These are phyloP conservation scores for Carassius gibelio DNA, from an alignment of 2,113 vertebrate genomes.

Conservation along the genomic window DNA sequence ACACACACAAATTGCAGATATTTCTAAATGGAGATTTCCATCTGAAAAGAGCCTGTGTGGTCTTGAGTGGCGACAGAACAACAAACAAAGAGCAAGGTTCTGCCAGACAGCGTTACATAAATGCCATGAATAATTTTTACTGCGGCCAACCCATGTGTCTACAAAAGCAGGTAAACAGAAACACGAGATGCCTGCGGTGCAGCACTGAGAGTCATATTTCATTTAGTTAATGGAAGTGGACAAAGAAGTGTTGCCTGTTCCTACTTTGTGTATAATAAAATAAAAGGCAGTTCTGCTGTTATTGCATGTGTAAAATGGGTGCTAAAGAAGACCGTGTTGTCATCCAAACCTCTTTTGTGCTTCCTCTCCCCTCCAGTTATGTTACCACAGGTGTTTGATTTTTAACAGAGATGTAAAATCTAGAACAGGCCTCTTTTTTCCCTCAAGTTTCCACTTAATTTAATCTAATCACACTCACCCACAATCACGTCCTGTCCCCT, in stretches of 20 bases:
- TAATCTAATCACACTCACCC: not conserved
- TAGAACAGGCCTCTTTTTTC: slow-evolving; percentile 1
- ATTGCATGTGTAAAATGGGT: not conserved
- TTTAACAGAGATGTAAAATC: slow-evolving; percentile 73
- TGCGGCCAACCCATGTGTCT: not conserved
- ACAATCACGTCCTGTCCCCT: not conserved
- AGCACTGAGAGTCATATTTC: slow-evolving; percentile 16
- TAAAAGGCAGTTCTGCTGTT: not conserved
- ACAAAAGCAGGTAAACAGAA: slow-evolving; percentile 36
- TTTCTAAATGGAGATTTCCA: slow-evolving; percentile 32
- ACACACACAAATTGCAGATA: slow-evolving; percentile 7
- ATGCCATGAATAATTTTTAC: slow-evolving; percentile 31
- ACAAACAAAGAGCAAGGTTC: slow-evolving; percentile 36
- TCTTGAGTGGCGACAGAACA: slow-evolving; percentile 28
- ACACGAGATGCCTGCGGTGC: slow-evolving; percentile 14
- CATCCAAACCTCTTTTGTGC: slow-evolving; percentile 36
- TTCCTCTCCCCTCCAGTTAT: slow-evolving; percentile 68
- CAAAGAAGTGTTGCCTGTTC: not conserved
- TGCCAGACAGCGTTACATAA: slow-evolving; percentile 46
- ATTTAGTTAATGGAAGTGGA: slow-evolving; percentile 34
- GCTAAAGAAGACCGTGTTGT: not conserved
- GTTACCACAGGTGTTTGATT: slow-evolving; percentile 62
- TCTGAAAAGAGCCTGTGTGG: slow-evolving; percentile 38
- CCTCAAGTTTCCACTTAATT: not conserved
- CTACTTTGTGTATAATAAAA: not conserved